phyloP scores from a whole-genome alignment of 1,140 invertebrate species.

The Drosophila asahinai region DNA sequence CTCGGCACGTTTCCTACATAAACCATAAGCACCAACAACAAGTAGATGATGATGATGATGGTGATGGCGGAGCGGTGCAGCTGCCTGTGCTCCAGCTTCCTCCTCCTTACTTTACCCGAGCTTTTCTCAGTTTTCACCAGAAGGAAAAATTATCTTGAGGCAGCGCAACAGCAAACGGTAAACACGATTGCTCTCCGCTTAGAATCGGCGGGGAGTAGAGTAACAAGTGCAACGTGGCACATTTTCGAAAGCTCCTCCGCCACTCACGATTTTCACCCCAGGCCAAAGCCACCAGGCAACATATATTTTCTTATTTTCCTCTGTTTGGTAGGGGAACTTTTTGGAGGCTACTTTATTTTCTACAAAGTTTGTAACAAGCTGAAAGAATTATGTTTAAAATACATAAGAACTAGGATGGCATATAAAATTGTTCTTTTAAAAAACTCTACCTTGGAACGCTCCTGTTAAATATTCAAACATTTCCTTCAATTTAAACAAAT shows the following conservation, averaged over 20 bases:
- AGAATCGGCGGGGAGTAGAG: slow-evolving; percentile 22
- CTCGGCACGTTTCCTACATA: slow-evolving; percentile 75
- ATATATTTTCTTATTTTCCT: slow-evolving; percentile 39
- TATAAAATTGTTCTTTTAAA: too few relatives aligned
- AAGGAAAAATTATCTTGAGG: slow-evolving; percentile 70
- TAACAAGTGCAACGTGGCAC: slow-evolving; percentile 81
- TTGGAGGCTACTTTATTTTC: not conserved
- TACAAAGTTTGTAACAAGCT: slow-evolving; percentile 6
- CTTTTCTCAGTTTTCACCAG: slow-evolving; percentile 64
- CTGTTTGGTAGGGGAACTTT: not conserved
- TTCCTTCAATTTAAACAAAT: not conserved
- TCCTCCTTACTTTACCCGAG: slow-evolving; percentile 27
- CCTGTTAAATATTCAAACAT: too few relatives aligned
- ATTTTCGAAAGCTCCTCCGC: slow-evolving; percentile 65
- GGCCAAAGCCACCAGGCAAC: slow-evolving; percentile 57
- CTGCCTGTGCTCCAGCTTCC: slow-evolving; percentile 28
- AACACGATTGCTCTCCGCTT: slow-evolving; percentile 48
- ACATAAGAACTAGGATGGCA: not conserved
- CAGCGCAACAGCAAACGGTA: slow-evolving; percentile 63
- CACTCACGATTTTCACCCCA: slow-evolving; percentile 80
- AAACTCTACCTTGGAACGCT: too few relatives aligned
- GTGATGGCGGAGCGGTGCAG: slow-evolving; percentile 4
- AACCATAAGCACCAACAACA: slow-evolving; percentile 66
- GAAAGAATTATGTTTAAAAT: not conserved
- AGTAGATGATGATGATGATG: slow-evolving; percentile 29